Evolutionary conservation across 2,797 vertebrate species (phyloP).

Genomic region (Lacerta viridis): DNA sequence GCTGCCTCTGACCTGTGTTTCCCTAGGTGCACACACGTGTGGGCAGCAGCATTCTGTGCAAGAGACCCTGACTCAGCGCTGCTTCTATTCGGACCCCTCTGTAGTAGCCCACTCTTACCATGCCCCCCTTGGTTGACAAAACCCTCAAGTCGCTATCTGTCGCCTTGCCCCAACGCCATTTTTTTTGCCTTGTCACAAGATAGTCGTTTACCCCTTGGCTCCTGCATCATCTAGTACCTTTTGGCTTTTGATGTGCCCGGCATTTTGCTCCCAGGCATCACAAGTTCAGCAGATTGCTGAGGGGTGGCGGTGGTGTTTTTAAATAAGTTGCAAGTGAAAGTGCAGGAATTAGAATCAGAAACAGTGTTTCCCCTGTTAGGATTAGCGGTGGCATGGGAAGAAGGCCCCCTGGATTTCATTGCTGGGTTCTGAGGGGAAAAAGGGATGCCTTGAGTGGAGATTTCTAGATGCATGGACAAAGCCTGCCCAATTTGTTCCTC

Average conservation of each 20-base stretch:
- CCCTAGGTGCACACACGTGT: not conserved
- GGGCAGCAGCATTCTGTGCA: not conserved
- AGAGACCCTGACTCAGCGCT: not conserved
- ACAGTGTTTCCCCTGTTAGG: not conserved
- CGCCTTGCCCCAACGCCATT: not conserved
- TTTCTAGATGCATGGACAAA: not conserved
- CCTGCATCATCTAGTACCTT: not conserved
- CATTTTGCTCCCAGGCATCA: not conserved
- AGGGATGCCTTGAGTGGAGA: not conserved
- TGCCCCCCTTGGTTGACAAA: not conserved
- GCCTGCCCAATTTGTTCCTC: not conserved
- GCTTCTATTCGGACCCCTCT: not conserved
- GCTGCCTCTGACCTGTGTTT: slow-evolving; percentile 7
- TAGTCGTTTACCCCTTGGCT: slow-evolving; percentile 1
- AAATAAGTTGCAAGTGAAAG: not conserved
- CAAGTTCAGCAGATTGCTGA: not conserved
- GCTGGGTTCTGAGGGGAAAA: not conserved
- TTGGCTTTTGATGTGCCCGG: slow-evolving; percentile 4
- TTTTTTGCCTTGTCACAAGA: slow-evolving; percentile 7
- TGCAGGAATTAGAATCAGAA: not conserved
- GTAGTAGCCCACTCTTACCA: not conserved
- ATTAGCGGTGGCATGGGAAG: not conserved
- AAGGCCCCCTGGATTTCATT: not conserved
- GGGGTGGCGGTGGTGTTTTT: not conserved
- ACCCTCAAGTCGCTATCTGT: not conserved